Percentiles rank a stretch among this genome's conserved stretches.
phyloP scores from a whole-genome alignment of 2,797 vertebrate genomes.

The Leuciscus waleckii region DNA sequence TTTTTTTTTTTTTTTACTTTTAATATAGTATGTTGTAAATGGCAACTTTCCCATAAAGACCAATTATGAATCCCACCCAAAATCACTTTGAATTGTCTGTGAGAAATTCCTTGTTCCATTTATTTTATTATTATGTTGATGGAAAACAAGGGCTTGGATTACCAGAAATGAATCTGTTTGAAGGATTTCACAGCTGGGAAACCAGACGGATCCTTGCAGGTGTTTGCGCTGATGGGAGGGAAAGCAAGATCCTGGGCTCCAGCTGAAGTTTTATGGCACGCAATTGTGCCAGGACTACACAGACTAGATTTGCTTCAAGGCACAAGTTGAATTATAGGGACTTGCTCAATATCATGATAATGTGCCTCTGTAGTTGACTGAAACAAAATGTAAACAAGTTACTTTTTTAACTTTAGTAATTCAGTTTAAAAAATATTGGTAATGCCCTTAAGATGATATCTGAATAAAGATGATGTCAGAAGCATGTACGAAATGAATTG shows the following conservation, averaged over 20 bases:
- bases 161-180: constrained; percentile 49
- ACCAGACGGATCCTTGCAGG: constrained; percentile 63
- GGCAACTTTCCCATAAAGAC: neutral
- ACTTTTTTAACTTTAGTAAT: neutral
- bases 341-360: constrained; percentile 17
- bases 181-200: constrained; percentile 59
- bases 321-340: constrained; percentile 20
- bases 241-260: constrained; percentile 67
- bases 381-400: neutral
- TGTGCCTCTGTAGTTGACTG: neutral
- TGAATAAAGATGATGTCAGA: neutral
- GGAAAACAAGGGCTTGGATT: constrained; percentile 51
- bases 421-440: neutral
- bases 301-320: constrained; percentile 5
- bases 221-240: constrained; percentile 63
- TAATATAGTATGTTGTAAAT: neutral
- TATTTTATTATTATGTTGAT: constrained; percentile 24
- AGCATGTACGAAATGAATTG: neutral
- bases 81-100: neutral
- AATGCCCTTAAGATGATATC: constrained; percentile 1
- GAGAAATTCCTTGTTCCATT: constrained; percentile 13
- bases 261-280: constrained; percentile 68
- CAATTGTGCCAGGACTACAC: constrained; percentile 57
- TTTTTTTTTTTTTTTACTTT: neutral
- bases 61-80: constrained; percentile 28